Base-by-base conservation (phyloP, 2,888 invertebrate genomes). In the Ypsolopha scabrella region DNA sequence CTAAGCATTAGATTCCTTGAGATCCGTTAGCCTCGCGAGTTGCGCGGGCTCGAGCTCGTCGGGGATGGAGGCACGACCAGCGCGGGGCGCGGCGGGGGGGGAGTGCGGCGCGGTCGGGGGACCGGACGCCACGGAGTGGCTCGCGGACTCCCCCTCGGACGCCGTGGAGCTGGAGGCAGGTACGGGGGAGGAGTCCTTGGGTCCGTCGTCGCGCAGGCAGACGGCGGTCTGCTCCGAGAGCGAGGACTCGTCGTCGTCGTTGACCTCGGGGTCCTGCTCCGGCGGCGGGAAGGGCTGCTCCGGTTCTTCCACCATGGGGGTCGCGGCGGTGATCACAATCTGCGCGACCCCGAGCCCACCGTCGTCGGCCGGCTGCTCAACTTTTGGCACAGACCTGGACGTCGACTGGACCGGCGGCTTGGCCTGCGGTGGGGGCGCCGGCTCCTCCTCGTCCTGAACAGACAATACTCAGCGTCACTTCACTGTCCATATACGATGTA, bases 281-380 rank as follows among this genome's bases (percentile, higher is more conserved):
- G 82, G 69, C 4, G 92, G 91, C 10, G 94, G 94, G 81, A 94
- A 94, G 38, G 91, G 90, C 68, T 91, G 92, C 60, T 94, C 94
- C 41, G 93, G 89, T 68, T 95, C 94, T 80, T 97, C 96, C 65
- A 92, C 87, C 93, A 95, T 95, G 45, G 97, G 97, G 44, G 97
- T 97, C 58, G 97, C 96, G 51, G 96, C 96, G 47, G 96, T 97
- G 75, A 97, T 96, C 54, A 96, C 95, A 63, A 97, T 96, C 77
- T 95, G 94, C 51, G 94, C 95, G 62, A 94, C 94, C 56, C 93
- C 94, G 57, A 95, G 88, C 61, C 93, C 93, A 61, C 89, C 87
- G 60, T 91, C 90, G 60, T 76, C 75, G 6, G 61, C 58, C 6
- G 89, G 87, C 54, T 75, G 70, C 60, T 80, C 80, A 79, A 71